Conservation (phyloP, 1,140 invertebrate genomes). For the Aphis craccivora region DNA sequence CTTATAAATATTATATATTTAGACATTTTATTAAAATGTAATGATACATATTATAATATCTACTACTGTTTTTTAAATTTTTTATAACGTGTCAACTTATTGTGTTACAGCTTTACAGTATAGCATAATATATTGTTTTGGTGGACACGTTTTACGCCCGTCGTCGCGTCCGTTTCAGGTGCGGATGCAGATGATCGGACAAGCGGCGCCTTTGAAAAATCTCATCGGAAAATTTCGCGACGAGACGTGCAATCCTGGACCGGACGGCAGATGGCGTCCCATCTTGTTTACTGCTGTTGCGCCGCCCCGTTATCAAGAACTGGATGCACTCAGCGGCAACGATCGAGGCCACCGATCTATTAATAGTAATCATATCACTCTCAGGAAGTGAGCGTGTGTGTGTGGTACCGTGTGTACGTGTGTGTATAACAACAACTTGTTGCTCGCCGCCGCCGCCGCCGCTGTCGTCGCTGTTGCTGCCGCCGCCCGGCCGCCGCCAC, state of each 20-base stretch:
- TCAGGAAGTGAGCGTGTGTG: constrained; percentile 21
- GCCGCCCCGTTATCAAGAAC: constrained; percentile 50
- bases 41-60: too few relatives aligned
- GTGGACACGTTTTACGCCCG: neutral
- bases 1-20: too few relatives aligned
- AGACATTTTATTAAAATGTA: too few relatives aligned
- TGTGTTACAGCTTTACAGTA: too few relatives aligned
- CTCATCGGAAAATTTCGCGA: neutral
- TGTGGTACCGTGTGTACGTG: neutral
- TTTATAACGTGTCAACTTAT: too few relatives aligned
- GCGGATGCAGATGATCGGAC: neutral
- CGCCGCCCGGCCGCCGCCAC: neutral
- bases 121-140: too few relatives aligned
- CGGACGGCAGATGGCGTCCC: constrained; percentile 32
- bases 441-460: constrained; percentile 3
- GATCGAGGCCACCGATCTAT: constrained; percentile 55
- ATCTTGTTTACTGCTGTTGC: neutral
- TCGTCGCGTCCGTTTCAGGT: neutral
- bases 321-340: constrained; percentile 33
- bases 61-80: too few relatives aligned
- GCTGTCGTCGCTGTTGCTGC: neutral
- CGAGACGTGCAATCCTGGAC: neutral
- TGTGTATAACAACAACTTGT: constrained; percentile 43
- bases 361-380: constrained; percentile 57
- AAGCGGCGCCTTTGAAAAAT: neutral